Base-by-base conservation (phyloP, 1,140 invertebrate genomes). In the Drosophila athabasca region DNA sequence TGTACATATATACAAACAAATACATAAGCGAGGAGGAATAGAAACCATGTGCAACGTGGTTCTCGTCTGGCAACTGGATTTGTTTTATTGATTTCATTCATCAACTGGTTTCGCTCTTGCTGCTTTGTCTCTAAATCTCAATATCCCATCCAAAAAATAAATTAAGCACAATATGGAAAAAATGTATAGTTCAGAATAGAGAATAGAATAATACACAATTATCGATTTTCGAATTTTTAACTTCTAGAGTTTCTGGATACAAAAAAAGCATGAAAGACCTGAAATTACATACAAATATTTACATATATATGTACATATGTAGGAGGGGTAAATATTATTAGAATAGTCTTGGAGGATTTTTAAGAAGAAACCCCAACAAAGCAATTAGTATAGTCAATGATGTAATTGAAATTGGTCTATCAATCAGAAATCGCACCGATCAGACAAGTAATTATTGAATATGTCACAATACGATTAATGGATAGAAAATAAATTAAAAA, bases 351-450 rank as follows among this genome's bases (percentile, higher is more conserved):
- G 8, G 9, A 11, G 31, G 31, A 3, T 11, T 35, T 11, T 35
- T 9, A 35, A 11, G 31, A 11, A 3, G 9, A 35, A 35, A 11
- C 31, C 31, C 31, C 9, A 9, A 39, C 35, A 39, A 39, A 13
- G 35, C 5, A 13, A 8, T 0, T 4, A 4, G 29, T 26, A 52
- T 6, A 9, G 9, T 8, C 13, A 2, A 61, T 59, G 29, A 59
- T 19, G 11, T 17, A 9, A 31, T 50, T 5, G 4, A 15, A 50
- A 24, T 50, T 8, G 24, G 24, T 22, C 24, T 6, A 65, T 65
- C 62, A 65, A 65, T 66, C 60, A 65, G 65, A 29, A n/a, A 11
- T 39, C 35, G 3, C 49, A 2, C 6, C 13, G 11, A 26, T 65
- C n/a, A 41, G 31, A 39, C 31, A 43, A n/a, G 6, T 31, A 17